A percentile compares a stretch with the other conserved stretches of the same genome.
Conservation (phyloP, 2,113 vertebrate genomes). For the Rana temporaria region DNA sequence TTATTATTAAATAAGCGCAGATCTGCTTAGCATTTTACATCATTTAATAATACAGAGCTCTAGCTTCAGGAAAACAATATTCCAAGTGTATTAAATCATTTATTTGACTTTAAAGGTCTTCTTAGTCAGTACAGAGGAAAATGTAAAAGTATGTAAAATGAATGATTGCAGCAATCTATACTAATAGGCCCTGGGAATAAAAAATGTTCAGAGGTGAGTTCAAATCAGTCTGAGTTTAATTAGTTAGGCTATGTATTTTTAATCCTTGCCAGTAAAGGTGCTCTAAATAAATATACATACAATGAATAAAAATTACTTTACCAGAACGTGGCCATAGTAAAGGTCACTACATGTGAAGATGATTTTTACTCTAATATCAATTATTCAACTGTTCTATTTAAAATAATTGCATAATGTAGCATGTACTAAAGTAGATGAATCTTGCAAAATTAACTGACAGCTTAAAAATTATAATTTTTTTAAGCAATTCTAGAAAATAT, state of each 20-base stretch:
- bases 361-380: too few relatives aligned
- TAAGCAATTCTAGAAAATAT: too few relatives aligned
- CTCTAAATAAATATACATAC: constrained; percentile 17
- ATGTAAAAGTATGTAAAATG: constrained; percentile 58
- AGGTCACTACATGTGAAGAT: too few relatives aligned
- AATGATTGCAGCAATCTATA: constrained; percentile 66
- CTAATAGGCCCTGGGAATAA: constrained; percentile 50
- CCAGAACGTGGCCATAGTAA: too few relatives aligned
- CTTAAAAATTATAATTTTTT: too few relatives aligned
- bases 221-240: constrained; percentile 52
- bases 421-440: too few relatives aligned
- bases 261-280: constrained; percentile 30
- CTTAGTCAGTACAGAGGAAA: constrained; percentile 56
- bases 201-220: not conserved
- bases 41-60: not conserved
- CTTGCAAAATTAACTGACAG: too few relatives aligned
- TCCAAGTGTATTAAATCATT: constrained; percentile 62
- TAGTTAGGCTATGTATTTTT: constrained; percentile 46
- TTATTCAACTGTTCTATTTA: too few relatives aligned
- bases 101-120: constrained; percentile 64
- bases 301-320: not conserved
- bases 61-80: constrained; percentile 58
- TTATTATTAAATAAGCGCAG: constrained; percentile 64
- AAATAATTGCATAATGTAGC: too few relatives aligned
- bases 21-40: constrained; percentile 43